Base-by-base conservation (phyloP, 2,888 invertebrate species). In the Ctenicera cuprea region DNA sequence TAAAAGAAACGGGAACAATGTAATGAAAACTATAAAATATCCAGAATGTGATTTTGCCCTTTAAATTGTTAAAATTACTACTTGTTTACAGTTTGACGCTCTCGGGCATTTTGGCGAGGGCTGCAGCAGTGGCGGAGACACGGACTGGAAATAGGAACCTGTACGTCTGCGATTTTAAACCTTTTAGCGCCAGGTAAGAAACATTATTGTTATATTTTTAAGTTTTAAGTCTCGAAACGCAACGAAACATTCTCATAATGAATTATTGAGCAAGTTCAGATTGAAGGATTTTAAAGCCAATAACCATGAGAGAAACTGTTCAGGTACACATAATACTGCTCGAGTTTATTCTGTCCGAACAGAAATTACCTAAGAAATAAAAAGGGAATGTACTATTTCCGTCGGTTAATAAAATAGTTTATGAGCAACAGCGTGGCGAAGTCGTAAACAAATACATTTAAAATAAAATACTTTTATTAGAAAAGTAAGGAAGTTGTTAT, bases 1-100 rank as follows among this genome's bases (percentile, higher is more conserved):
- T 74, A 80, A 82, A 80, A 79, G 79, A 76, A 81, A 81, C 76
- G 77, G 75, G 77, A 80, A 79, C 79, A 76, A 78, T 82, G 81
- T 83, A 82, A 82, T 81, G 80, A 82, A 82, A 82, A 82, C 80
- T 80, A 81, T 81, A 82, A 80, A 82, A 81, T 81, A 81, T 79
- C 79, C 63, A 76, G 77, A 62, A 76, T 66, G 70, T 45, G 37
- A 74, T 74, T 74, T 61, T 62, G 38, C 43, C 63, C 61, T 74
- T 71, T 81, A 77, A 77, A 80, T 79, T 80, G 78, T 80, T 80
- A 78, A 81, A 78, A 79, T 77, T 81, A 77, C 75, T 79, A 78
- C 74, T 80, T 82, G 78, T 81, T 81, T 82, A 74, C 80, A 80
- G 80, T 79, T 80, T 76, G 75, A 72, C 70, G 62, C 26, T 59